phyloP scores from a whole-genome alignment of 2,113 vertebrate species.

The Elgaria multicarinata region DNA sequence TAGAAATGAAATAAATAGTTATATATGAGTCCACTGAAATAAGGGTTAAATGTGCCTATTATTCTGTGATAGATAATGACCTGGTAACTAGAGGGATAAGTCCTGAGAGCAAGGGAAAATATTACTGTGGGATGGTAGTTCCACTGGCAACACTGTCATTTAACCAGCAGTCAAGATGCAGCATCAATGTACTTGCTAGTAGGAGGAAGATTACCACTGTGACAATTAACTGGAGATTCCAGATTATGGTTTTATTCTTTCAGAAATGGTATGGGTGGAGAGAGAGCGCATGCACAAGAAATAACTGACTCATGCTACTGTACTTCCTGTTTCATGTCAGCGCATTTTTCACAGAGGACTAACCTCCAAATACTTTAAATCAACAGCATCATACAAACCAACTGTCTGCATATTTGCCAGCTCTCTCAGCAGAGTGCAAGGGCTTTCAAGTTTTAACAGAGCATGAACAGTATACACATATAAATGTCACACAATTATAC shows the following conservation, averaged over 20 bases:
- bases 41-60: background rate
- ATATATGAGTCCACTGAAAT: background rate
- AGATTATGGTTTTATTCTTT: background rate
- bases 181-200: background rate
- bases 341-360: background rate
- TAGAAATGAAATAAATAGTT: too few relatives aligned
- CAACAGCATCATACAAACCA: background rate
- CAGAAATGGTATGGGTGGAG: background rate
- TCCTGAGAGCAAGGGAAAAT: background rate
- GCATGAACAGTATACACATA: background rate
- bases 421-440: background rate
- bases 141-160: background rate
- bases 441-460: background rate
- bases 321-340: conserved; percentile 9
- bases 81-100: background rate
- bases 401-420: background rate
- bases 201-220: background rate
- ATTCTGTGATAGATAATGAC: background rate
- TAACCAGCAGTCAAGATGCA: background rate
- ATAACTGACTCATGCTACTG: conserved; percentile 12
- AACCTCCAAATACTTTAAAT: background rate
- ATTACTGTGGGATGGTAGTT: background rate
- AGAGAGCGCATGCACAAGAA: background rate
- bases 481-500: background rate
- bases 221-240: background rate